Base-by-base conservation (phyloP, 1,140 invertebrate genomes). In the Diprion similis region DNA sequence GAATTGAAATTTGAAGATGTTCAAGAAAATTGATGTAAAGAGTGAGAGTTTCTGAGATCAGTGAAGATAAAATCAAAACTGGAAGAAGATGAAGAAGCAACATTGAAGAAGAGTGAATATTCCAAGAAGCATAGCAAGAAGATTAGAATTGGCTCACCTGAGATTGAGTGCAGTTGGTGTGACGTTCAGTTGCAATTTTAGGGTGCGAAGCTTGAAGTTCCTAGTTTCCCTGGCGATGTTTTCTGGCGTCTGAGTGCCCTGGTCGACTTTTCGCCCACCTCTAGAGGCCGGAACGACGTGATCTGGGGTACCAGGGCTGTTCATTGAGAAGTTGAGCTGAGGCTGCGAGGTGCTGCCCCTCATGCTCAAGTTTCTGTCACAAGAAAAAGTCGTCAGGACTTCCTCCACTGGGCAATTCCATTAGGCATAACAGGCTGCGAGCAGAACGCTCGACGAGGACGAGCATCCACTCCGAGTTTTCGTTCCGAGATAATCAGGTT, bases 171-270 rank as follows among this genome's bases (percentile, higher is more conserved):
- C 90, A 79, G 87, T 92, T 65, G 87, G 90, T 75, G 90, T 86
- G 8, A 92, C 89, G 78, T 89, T 91, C 8, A 94, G 82, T 37
- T 91, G 90, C 70, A 94, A 84, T 79, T 92, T 92, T 69, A 94
- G 86, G 8, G 92, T 91, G 75, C 90, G 90, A 24, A 93, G 81
- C 75, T 90, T 91, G 68, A 90, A 91, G 77, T 92, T 90, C 65
- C 92, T 87, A 9, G 92, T 92, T 79, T 94, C 93, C 6, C 88
- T 88, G 0, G 89, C 89, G 66, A 94, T 93, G 79, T 91, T 92
- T n/a, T 90, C 89, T 0, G 92, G 92, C 1, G 93, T 94, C 83
- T 93, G 92, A 37, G 92, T 93, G 8, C 90, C 89, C 72, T 92
- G 91, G 82, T 93, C 92, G 71, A 82, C 88, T 86, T 75, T 89